These are phyloP conservation scores for Drosophila recens DNA, from an alignment of 2,888 invertebrate genomes.

Conservation along the genomic window DNA sequence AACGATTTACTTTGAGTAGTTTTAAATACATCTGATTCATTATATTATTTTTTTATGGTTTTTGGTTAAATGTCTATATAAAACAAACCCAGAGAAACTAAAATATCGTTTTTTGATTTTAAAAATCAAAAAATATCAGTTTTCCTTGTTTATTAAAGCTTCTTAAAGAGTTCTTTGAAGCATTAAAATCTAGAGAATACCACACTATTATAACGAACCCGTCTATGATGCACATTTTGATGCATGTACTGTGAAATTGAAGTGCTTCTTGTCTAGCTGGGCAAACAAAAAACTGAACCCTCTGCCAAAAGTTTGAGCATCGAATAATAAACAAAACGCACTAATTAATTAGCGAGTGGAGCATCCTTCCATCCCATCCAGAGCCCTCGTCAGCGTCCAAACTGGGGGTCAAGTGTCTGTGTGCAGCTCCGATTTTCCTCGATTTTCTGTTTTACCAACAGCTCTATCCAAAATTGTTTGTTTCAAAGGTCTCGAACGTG, in stretches of 20 bases:
- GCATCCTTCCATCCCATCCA: background rate
- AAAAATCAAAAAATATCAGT: background rate
- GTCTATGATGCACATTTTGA: background rate
- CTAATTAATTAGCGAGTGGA: slow-evolving; percentile 69
- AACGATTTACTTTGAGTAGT: too few species aligned
- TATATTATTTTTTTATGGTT: too few species aligned
- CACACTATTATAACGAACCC: too few species aligned
- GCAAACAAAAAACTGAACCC: slow-evolving; percentile 3
- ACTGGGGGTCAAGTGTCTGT: slow-evolving; percentile 36
- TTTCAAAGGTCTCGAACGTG: slow-evolving; percentile 34
- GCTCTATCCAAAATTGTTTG: slow-evolving; percentile 58
- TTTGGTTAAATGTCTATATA: too few species aligned
- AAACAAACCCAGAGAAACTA: too few species aligned
- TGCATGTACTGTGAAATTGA: background rate
- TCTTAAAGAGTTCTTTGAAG: background rate
- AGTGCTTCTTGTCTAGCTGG: background rate
- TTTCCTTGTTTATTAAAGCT: background rate
- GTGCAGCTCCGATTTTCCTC: slow-evolving; percentile 36
- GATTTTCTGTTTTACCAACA: slow-evolving; percentile 36
- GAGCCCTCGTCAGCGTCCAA: background rate
- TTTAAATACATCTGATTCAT: too few species aligned
- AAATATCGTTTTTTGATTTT: background rate
- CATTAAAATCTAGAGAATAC: too few species aligned
- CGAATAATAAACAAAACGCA: slow-evolving; percentile 63
- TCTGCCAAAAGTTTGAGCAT: slow-evolving; percentile 37